These are phyloP conservation scores for Catagonus wagneri DNA, from an alignment of 2,113 vertebrate species.

Conservation along the genomic window DNA sequence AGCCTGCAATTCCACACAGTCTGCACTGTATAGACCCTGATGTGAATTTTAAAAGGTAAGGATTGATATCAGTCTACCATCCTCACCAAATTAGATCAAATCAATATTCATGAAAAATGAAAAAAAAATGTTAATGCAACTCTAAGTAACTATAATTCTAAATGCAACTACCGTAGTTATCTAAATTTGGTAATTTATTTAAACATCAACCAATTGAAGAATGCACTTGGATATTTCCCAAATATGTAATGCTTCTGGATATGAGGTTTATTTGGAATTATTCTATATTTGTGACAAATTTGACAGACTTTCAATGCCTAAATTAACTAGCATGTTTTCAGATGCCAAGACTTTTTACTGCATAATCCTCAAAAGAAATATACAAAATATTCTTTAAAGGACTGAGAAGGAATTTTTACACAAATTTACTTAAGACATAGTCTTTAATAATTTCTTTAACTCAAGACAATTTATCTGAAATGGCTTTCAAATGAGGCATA, in stretches of 20 bases:
- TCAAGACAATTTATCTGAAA: constrained; percentile 1
- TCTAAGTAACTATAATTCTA: constrained; percentile 24
- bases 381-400: background rate
- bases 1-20: background rate
- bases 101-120: background rate
- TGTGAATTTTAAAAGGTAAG: constrained; percentile 18
- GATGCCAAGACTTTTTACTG: background rate
- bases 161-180: background rate
- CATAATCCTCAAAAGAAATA: background rate
- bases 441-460: background rate
- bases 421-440: background rate
- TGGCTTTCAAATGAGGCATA: background rate
- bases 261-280: background rate
- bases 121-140: constrained; percentile 32
- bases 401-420: background rate
- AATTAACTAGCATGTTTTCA: constrained; percentile 5
- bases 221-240: background rate
- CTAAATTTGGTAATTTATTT: background rate
- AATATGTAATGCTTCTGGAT: background rate
- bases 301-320: background rate
- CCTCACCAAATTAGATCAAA: background rate
- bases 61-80: background rate
- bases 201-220: background rate
- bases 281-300: background rate
- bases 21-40: background rate